phyloP scores from a whole-genome alignment of 2,888 invertebrate species.

The Dynastes grantii region DNA sequence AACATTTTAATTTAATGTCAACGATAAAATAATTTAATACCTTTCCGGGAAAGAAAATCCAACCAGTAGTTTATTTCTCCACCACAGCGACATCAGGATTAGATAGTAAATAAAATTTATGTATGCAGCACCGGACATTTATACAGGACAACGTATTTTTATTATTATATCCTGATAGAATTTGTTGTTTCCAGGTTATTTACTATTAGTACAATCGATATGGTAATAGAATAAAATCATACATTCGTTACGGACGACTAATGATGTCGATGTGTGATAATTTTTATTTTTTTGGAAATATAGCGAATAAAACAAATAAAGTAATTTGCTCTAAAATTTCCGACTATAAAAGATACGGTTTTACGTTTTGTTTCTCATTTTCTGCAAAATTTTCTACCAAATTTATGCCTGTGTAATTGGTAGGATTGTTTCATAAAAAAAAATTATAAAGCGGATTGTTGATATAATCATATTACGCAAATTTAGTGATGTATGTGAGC shows the following conservation, averaged over 20 bases:
- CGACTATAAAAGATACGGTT: background rate
- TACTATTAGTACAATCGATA: conserved; percentile 2
- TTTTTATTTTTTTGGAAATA: background rate
- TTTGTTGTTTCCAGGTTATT: conserved; percentile 21
- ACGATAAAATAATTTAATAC: conserved; percentile 29
- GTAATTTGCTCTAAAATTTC: background rate
- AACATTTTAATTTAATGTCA: conserved; percentile 17
- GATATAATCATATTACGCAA: background rate
- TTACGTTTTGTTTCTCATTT: background rate
- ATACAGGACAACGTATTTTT: conserved; percentile 19
- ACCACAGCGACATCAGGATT: conserved; percentile 17
- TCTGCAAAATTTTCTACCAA: background rate
- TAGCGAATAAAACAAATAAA: background rate
- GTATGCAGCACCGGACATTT: conserved; percentile 15
- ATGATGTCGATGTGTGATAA: background rate
- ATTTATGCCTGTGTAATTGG: background rate
- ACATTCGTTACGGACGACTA: background rate
- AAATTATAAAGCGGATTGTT: background rate
- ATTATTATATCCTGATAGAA: conserved; percentile 11
- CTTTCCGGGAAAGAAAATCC: conserved; percentile 29
- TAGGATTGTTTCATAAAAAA: background rate
- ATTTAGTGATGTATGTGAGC: background rate
- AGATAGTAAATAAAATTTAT: conserved; percentile 36
- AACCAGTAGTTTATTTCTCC: conserved; percentile 6
- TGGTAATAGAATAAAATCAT: conserved; percentile 1